Percentiles rank a stretch among this genome's conserved stretches.
These are phyloP conservation scores for Itoplectis maculator DNA, from an alignment of 2,888 invertebrate species.

Conservation along the genomic window DNA sequence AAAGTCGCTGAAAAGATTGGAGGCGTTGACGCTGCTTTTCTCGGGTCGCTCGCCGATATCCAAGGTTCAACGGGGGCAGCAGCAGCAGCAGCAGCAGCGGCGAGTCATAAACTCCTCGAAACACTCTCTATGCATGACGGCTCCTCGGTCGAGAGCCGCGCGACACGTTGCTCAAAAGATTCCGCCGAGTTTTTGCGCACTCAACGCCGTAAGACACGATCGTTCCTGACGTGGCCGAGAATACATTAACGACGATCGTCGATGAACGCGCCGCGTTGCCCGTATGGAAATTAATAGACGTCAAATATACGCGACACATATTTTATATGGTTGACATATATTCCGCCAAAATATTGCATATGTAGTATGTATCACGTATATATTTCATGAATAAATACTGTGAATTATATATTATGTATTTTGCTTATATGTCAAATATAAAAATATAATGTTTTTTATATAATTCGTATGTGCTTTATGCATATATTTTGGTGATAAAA, in stretches of 20 bases:
- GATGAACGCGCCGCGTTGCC: background rate
- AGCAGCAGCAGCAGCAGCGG: background rate
- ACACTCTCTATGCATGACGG: background rate
- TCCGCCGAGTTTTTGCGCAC: background rate
- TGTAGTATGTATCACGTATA: too few species aligned
- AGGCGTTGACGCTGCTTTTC: background rate
- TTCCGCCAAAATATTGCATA: too few species aligned
- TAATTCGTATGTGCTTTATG: too few species aligned
- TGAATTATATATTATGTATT: too few species aligned
- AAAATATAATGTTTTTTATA: too few species aligned
- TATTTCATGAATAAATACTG: too few species aligned
- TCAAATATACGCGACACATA: too few species aligned
- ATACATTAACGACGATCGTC: background rate
- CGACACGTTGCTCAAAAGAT: conserved; percentile 17
- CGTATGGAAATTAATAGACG: too few species aligned
- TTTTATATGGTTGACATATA: too few species aligned
- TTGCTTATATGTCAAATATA: too few species aligned
- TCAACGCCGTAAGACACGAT: background rate
- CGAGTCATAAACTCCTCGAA: background rate
- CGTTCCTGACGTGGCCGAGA: background rate
- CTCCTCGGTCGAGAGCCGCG: too few species aligned
- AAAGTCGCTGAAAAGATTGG: background rate
- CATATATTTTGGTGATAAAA: too few species aligned
- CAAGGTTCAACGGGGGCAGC: conserved; percentile 11
- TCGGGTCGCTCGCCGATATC: background rate